These are phyloP conservation scores for Coelopa frigida DNA, from an alignment of 1,140 invertebrate genomes.

Conservation along the genomic window DNA sequence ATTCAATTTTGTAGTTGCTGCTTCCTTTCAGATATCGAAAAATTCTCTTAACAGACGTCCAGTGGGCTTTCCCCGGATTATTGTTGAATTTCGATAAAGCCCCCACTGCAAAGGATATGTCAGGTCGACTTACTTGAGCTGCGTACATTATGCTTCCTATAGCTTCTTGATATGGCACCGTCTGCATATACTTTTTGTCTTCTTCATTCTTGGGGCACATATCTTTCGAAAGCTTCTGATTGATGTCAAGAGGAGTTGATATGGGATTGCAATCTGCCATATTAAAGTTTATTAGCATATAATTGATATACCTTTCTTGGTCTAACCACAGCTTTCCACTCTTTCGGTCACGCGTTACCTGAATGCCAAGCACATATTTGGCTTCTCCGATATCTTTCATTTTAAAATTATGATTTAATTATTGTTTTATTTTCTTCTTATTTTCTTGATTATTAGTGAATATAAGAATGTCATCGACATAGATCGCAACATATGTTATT, in stretches of 20 bases:
- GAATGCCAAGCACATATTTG: no score
- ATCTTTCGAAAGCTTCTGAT: slow-evolving; percentile 10
- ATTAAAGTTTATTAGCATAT: slow-evolving; percentile 16
- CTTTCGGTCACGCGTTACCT: no score
- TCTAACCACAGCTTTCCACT: background rate
- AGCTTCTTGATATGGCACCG: slow-evolving; percentile 11
- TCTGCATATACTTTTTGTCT: no score
- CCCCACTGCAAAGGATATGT: slow-evolving; percentile 2
- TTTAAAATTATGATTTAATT: no score
- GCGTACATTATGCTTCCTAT: background rate
- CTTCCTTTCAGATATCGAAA: slow-evolving; percentile 12
- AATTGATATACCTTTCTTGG: slow-evolving; percentile 12
- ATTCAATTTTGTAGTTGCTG: background rate
- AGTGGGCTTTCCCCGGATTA: background rate
- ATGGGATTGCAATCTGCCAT: slow-evolving; percentile 21
- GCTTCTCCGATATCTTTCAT: no score
- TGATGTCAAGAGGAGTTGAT: slow-evolving; percentile 14
- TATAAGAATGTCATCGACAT: no score
- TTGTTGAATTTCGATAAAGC: background rate
- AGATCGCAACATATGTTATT: no score
- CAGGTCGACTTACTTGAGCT: background rate
- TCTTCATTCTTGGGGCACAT: background rate
- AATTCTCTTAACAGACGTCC: background rate
- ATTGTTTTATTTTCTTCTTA: no score
- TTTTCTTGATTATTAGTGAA: no score